These are phyloP conservation scores for Drosophila orosa DNA, from an alignment of 1,140 invertebrate species.

Conservation along the genomic window DNA sequence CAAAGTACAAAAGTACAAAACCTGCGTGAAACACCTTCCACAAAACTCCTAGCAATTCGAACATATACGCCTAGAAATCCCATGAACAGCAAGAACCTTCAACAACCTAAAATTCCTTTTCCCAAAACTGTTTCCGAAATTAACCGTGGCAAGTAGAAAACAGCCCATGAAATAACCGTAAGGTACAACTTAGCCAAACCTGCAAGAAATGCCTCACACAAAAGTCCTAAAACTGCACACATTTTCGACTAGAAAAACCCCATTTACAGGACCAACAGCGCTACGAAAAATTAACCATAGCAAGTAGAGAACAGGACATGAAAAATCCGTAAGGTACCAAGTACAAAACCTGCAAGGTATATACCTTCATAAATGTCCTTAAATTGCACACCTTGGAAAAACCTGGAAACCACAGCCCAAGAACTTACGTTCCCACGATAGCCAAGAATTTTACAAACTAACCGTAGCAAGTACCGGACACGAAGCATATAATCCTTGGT, in stretches of 20 bases:
- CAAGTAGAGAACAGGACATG: constrained; percentile 12
- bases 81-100: not conserved
- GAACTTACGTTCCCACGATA: constrained; percentile 26
- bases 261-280: not conserved
- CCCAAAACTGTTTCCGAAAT: not conserved
- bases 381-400: constrained; percentile 26
- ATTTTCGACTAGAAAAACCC: constrained; percentile 17
- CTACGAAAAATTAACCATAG: constrained; percentile 13
- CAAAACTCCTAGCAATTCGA: not conserved
- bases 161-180: not conserved
- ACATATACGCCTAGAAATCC: not conserved
- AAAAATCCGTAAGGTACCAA: constrained; percentile 16
- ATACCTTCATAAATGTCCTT: not conserved
- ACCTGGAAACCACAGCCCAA: not conserved
- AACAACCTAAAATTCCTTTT: not conserved
- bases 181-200: constrained; percentile 5
- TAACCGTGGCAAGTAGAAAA: constrained; percentile 24
- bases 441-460: constrained; percentile 13
- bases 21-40: constrained; percentile 16
- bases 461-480: constrained; percentile 53
- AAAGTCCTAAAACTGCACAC: constrained; percentile 14
- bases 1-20: not conserved
- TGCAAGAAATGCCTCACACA: constrained; percentile 1
- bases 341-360: constrained; percentile 11
- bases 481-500: constrained; percentile 42